Evolutionary conservation across 2,113 vertebrate genomes (phyloP), one percentile per base, ranked within the genome.

Genomic region (Picathartes gymnocephalus): DNA sequence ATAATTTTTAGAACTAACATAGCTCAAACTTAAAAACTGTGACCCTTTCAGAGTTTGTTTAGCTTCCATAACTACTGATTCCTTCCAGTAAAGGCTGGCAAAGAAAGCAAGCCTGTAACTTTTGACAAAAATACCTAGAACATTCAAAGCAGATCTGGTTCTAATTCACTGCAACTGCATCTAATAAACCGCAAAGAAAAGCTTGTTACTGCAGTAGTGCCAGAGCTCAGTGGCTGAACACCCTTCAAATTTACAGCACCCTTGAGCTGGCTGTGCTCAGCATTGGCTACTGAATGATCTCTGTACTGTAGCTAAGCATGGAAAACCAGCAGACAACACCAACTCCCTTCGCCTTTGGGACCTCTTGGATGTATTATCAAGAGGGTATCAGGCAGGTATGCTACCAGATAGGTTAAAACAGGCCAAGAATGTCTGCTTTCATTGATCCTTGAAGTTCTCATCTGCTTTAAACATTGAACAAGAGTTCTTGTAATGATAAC

Each of bases 141-240:
- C 27, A 65, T 44, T 81, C 23, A 58, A 54, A 69, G 24, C 8
- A 66, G 15, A 50, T 54, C 27, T 47, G 8, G 51, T 77, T 83
- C 58, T 86, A 88, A 85, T 56, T 86, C 64, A 88, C 30, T 81
- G 81, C 65, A 93, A 62, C 70, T 80, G 39, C 64, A 92, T 35
- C 54, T 90, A 80, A 90, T n/a, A 19, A 89, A 66, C 39, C 8
- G 24, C 50, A 85, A 89, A 79, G 42, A 60, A 69, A 77, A 74
- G 39, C 48, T 62, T 86, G 85, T 64, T 88, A 54, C n/a, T 35
- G 40, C 48, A 76, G 35, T 40, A 81, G 60, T 5, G 0, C 69
- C 44, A 86, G 16, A 86, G 10, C 27, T 76, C 51, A 74, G 22
- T 9, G 8, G 21, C 81, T 85, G 57, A 91, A 92, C 23, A 48